Evolutionary conservation across 2,113 vertebrate genomes (phyloP).

Genomic region (Panthera leo): DNA sequence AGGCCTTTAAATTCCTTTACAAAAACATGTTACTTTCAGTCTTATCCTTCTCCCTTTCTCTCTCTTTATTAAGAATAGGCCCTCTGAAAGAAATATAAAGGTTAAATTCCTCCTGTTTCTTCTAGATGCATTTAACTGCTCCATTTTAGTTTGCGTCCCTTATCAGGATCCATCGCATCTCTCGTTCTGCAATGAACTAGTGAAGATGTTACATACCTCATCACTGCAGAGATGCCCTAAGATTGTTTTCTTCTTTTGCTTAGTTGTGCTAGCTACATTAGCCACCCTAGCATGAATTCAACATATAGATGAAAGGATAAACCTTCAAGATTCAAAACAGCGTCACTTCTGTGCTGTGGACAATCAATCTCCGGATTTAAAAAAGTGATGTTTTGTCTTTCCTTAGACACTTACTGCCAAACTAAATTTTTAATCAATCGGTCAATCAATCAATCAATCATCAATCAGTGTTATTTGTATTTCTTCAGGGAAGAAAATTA

Average conservation of each 20-base stretch:
- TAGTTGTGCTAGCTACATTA: not conserved
- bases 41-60: not conserved
- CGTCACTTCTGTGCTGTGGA: not conserved
- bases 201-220: not conserved
- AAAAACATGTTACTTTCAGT: not conserved
- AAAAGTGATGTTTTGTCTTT: slow-evolving; percentile 17
- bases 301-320: not conserved
- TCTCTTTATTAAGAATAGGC: not conserved
- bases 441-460: too few species aligned
- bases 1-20: slow-evolving; percentile 29
- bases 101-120: not conserved
- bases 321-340: not conserved
- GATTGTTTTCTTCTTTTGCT: not conserved
- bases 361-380: not conserved
- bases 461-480: not conserved
- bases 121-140: not conserved
- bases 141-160: not conserved
- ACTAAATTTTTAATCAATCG: not conserved
- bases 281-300: not conserved
- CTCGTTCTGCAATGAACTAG: not conserved
- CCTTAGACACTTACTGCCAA: not conserved
- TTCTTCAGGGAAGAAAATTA: slow-evolving; percentile 47
- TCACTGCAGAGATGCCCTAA: not conserved
- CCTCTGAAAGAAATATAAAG: not conserved
- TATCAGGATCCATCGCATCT: not conserved